These are phyloP conservation scores for Margarornis squamiger DNA, from an alignment of 2,797 vertebrate genomes.

Conservation along the genomic window DNA sequence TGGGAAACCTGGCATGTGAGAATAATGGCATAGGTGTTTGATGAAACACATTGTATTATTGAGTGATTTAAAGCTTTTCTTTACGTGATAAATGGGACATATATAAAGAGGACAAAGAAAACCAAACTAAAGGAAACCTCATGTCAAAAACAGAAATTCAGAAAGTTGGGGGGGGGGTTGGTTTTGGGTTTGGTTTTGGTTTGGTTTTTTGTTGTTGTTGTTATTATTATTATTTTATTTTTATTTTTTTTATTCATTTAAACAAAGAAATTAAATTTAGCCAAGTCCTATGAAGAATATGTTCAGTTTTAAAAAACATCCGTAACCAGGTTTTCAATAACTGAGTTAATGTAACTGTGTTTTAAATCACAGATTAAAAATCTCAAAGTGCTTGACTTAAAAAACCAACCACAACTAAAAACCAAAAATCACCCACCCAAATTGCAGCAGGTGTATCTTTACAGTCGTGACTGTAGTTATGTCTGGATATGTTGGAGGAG, in stretches of 20 bases:
- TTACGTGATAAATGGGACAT: neutral
- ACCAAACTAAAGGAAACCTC: neutral
- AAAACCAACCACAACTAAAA: neutral
- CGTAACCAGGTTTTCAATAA: neutral
- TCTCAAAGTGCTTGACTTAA: neutral
- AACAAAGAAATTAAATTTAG: neutral
- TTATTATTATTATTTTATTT: neutral
- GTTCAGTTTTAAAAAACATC: neutral
- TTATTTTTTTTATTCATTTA: neutral
- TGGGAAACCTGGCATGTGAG: neutral
- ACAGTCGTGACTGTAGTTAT: neutral
- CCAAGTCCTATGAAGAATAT: neutral
- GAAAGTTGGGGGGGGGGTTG: fast-evolving
- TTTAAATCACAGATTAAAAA: neutral
- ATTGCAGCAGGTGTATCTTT: neutral
- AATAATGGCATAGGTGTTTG: neutral
- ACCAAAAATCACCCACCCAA: neutral
- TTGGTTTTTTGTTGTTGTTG: no score
- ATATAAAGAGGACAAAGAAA: neutral
- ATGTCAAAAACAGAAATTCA: neutral
- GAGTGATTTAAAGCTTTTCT: neutral
- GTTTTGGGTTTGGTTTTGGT: no score
- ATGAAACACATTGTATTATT: neutral
- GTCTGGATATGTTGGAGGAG: neutral
- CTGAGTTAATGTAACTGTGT: neutral